Evolutionary conservation across 2,888 invertebrate species (phyloP).

Genomic region (Helobdella robusta): DNA sequence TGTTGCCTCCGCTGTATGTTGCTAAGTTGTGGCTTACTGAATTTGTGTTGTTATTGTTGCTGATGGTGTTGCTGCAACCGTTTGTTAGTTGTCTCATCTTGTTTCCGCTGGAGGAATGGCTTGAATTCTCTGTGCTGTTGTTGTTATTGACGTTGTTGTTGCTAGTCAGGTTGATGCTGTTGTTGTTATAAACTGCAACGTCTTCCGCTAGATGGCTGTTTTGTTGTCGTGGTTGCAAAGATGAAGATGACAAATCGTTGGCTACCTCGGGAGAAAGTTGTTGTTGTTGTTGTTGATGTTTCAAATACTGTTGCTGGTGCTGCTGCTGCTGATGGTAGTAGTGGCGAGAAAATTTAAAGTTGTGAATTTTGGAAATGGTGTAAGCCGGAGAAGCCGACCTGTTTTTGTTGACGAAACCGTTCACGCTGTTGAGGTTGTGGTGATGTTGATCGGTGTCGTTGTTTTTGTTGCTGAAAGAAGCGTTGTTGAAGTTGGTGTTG

Average conservation of each 20-base stretch:
- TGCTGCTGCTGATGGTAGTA: not conserved
- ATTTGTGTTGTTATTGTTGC: conserved; percentile 3
- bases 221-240: no score
- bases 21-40: not conserved
- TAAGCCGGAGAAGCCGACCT: not conserved
- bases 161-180: not conserved
- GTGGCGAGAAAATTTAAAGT: not conserved
- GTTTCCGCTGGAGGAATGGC: no score
- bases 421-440: no score
- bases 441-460: no score
- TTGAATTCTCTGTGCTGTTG: no score
- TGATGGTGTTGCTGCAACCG: not conserved
- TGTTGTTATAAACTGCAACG: not conserved
- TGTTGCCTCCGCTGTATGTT: not conserved
- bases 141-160: not conserved
- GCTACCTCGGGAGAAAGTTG: not conserved
- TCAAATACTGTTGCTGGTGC: not conserved
- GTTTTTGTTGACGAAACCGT: no score
- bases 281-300: no score
- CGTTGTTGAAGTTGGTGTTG: not conserved
- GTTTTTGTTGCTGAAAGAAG: no score
- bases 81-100: no score
- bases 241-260: not conserved
- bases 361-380: conserved; percentile 9
- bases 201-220: not conserved